phyloP scores from a whole-genome alignment of 2,113 vertebrate species.

The Ploceus nigricollis region DNA sequence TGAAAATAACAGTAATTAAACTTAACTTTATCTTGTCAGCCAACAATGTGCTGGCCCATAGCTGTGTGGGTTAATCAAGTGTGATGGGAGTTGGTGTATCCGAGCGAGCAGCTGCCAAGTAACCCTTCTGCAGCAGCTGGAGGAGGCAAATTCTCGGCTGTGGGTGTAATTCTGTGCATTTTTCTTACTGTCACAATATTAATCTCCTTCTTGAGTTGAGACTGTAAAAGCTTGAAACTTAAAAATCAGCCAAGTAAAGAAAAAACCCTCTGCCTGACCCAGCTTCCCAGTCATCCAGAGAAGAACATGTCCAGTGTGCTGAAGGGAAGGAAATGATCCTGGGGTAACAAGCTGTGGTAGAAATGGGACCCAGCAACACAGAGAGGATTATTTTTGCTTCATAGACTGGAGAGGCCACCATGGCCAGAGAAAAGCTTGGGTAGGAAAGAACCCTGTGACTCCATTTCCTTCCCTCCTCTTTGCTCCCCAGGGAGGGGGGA shows the following conservation, averaged over 20 bases:
- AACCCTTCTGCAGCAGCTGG: conserved; percentile 8
- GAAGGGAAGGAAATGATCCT: not conserved
- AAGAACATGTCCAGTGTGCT: rapidly evolving
- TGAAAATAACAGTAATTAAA: conserved; percentile 75
- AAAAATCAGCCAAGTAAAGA: not conserved
- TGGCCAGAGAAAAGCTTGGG: not conserved
- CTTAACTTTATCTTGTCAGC: conserved; percentile 67
- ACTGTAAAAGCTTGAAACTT: not conserved
- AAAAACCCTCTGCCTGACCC: not conserved
- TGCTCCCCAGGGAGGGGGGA: not conserved
- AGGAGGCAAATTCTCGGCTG: conserved; percentile 38
- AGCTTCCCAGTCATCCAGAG: not conserved
- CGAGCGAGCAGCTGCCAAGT: conserved; percentile 8
- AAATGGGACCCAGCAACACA: not conserved
- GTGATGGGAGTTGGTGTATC: conserved; percentile 21
- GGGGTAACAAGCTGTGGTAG: not conserved
- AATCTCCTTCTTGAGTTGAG: not conserved
- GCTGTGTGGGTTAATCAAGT: conserved; percentile 67
- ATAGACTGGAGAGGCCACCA: not conserved
- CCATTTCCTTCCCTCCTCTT: not conserved
- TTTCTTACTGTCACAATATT: conserved; percentile 27
- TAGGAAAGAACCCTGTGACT: not conserved
- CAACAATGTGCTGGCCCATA: conserved; percentile 47
- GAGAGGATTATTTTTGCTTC: not conserved
- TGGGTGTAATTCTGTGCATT: not conserved